Base-by-base conservation (phyloP, 2,888 invertebrate genomes). In the Neuroscelio doddi region DNA sequence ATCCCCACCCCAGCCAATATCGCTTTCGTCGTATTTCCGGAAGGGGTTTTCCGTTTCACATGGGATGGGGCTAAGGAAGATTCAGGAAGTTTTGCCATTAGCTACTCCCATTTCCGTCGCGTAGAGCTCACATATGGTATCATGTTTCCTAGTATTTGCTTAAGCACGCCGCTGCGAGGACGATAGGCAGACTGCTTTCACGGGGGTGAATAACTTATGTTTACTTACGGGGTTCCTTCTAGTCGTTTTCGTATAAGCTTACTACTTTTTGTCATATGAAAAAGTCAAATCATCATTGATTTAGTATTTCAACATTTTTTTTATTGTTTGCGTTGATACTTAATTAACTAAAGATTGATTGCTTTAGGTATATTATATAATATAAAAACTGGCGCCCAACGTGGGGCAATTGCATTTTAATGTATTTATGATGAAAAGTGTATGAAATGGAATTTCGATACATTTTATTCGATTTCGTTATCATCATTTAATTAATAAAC, bases 121-220 rank as follows among this genome's bases (percentile, higher is more conserved):
- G 66, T 69, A 64, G 59, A 69, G 53, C 69, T 69, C 70, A 76
- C 79, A 76, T 76, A 79, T 74, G 78, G 75, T 78, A 76, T 79
- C 76, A 73, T 74, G 73, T 78, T 76, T 69, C 69, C 68, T 65
- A 71, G 71, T 79, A 75, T 78, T 80, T 80, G 75, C 76, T 74
- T 75, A 78, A 78, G 74, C 73, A 75, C 71, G 74, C 72, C 68
- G 64, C 65, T 71, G 61, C 68, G 58, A 56, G 50, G 41, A 69
- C 68, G 71, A 64, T 69, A 70, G 65, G 58, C 59, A 71, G 68
- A 66, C 58, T 66, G 29, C 64, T 59, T 61, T 51, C 61, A 65
- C 68, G 58, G 69, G 77, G 77, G 77, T 80, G 80, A 80, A 80
- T 80, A 81, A 80, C 77, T 80, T 78, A 77, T 75, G 75, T 78